phyloP scores from a whole-genome alignment of 2,888 invertebrate genomes.

The Meiosimyza platycephala region DNA sequence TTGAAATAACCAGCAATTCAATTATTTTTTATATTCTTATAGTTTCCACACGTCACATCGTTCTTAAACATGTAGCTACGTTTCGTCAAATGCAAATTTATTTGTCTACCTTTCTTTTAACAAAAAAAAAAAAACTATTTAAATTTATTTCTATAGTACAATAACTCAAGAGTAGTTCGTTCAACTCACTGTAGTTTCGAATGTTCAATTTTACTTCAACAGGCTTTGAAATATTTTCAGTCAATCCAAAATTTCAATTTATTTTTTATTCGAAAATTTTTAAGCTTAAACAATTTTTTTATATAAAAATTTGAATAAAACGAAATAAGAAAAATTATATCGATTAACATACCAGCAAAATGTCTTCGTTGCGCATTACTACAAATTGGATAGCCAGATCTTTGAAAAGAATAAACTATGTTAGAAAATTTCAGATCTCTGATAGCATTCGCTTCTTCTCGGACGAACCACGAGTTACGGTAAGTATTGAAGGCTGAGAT shows the following conservation, averaged over 20 bases:
- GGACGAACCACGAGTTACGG: constrained; percentile 48
- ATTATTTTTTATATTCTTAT: too few species aligned
- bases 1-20: too few species aligned
- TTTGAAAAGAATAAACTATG: constrained; percentile 39
- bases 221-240: constrained; percentile 45
- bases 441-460: constrained; percentile 38
- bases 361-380: constrained; percentile 43
- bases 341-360: constrained; percentile 39
- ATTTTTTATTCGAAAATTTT: constrained; percentile 46
- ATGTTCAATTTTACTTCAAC: constrained; percentile 40
- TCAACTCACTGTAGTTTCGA: constrained; percentile 32
- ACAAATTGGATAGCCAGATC: constrained; percentile 42
- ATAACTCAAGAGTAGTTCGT: background rate
- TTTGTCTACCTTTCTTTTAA: too few species aligned
- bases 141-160: too few species aligned
- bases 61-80: too few species aligned
- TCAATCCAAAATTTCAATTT: constrained; percentile 45
- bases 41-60: too few species aligned
- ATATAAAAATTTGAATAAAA: constrained; percentile 43
- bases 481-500: constrained; percentile 28
- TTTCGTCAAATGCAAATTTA: too few species aligned
- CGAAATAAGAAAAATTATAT: constrained; percentile 40
- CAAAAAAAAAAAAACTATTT: too few species aligned
- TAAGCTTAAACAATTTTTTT: constrained; percentile 43
- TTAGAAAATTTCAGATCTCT: constrained; percentile 39